Conservation (phyloP, 2,797 vertebrate species). For the Eulemur coronatus region DNA sequence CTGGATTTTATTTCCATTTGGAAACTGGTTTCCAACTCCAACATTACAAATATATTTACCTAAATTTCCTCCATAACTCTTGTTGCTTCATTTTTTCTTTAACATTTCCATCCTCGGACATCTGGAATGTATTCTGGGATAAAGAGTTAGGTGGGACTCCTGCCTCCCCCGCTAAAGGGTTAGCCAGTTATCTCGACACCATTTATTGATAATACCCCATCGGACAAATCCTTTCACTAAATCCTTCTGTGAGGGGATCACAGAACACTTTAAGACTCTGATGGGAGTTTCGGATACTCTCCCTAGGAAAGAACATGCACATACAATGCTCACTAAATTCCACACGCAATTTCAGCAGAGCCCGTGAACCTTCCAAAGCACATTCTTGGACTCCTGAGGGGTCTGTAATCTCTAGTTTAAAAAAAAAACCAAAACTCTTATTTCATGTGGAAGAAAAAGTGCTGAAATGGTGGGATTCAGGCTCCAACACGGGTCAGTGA, state of each 20-base stretch:
- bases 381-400: accelerated
- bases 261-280: background rate
- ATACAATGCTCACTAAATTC: background rate
- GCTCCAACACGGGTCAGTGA: background rate
- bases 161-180: background rate
- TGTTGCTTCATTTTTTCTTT: background rate
- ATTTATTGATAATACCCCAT: constrained; percentile 48
- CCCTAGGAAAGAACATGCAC: background rate
- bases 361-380: background rate
- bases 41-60: background rate
- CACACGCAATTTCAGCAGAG: background rate
- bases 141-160: background rate
- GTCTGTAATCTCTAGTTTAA: background rate
- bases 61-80: background rate
- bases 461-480: background rate
- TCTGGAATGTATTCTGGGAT: background rate
- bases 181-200: background rate
- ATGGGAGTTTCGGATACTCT: background rate
- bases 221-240: constrained; percentile 49
- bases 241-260: background rate
- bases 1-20: background rate
- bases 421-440: background rate
- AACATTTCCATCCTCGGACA: background rate
- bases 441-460: background rate
- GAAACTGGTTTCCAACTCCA: background rate